phyloP scores from a whole-genome alignment of 2,888 invertebrate genomes.

The Hirtodrosophila cameraria region DNA sequence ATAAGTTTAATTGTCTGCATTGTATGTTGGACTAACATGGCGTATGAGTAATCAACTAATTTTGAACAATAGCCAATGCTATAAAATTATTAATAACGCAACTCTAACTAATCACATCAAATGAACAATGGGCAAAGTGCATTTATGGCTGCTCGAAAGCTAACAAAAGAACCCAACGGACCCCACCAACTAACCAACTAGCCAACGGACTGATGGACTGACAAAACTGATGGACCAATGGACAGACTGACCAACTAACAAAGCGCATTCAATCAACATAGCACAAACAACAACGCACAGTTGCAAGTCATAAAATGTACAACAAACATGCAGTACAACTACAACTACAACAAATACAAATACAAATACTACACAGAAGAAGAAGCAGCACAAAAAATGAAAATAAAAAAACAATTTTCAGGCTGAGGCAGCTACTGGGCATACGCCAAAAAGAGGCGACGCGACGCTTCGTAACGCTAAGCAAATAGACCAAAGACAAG shows the following conservation, averaged over 20 bases:
- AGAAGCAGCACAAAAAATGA: slow-evolving; percentile 1
- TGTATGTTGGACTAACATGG: slow-evolving; percentile 8
- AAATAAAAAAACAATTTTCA: slow-evolving; percentile 46
- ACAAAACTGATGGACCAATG: slow-evolving; percentile 3
- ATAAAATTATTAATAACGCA: slow-evolving; percentile 61
- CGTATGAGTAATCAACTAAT: slow-evolving; percentile 54
- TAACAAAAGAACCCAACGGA: slow-evolving; percentile 50
- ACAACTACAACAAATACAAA: slow-evolving; percentile 20
- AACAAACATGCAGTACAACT: slow-evolving; percentile 47
- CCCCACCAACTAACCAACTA: slow-evolving; percentile 20
- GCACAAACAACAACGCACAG: slow-evolving; percentile 62
- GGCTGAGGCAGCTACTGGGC: slow-evolving; percentile 64
- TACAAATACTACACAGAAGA: slow-evolving; percentile 27
- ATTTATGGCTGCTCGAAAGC: slow-evolving; percentile 48
- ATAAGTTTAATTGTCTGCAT: slow-evolving; percentile 3
- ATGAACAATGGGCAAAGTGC: slow-evolving; percentile 47
- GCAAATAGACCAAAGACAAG: slow-evolving; percentile 68
- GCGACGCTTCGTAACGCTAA: slow-evolving; percentile 69
- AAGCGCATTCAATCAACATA: slow-evolving; percentile 75
- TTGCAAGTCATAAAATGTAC: slow-evolving; percentile 77
- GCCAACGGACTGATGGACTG: slow-evolving; percentile 10
- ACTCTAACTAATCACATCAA: slow-evolving; percentile 67
- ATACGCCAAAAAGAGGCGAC: slow-evolving; percentile 70
- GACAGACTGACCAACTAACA: slow-evolving; percentile 53
- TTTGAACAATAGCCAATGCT: slow-evolving; percentile 44